These are phyloP conservation scores for Mirounga angustirostris DNA, from an alignment of 2,113 vertebrate species.

Conservation along the genomic window DNA sequence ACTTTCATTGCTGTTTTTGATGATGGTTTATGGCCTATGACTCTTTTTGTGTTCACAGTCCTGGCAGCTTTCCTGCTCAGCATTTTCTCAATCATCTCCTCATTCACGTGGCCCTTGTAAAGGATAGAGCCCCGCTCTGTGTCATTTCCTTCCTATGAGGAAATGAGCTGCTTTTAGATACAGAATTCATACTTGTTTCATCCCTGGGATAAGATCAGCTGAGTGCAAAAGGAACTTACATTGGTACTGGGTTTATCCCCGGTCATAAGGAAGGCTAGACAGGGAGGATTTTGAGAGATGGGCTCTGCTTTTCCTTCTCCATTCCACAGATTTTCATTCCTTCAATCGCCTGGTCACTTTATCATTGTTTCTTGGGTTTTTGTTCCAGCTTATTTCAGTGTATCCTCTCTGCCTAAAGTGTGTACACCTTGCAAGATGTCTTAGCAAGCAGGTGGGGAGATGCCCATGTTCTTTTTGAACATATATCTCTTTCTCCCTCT, in stretches of 20 bases:
- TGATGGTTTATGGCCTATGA: too few relatives aligned
- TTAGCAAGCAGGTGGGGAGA: neutral
- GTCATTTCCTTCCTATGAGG: neutral
- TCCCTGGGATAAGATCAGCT: too few relatives aligned
- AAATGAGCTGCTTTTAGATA: accelerated
- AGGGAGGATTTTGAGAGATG: neutral
- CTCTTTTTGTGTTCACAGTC: neutral
- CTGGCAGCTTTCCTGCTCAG: neutral
- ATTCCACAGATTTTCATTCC: too few relatives aligned
- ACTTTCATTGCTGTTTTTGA: neutral
- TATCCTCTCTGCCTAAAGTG: neutral
- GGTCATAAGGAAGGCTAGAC: neutral
- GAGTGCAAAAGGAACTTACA: accelerated
- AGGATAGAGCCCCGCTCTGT: accelerated
- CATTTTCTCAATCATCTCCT: too few relatives aligned
- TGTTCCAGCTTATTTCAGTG: accelerated
- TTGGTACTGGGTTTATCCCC: neutral
- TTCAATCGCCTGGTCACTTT: neutral
- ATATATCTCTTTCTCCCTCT: neutral
- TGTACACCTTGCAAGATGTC: accelerated
- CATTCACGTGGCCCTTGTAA: accelerated
- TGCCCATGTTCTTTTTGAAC: neutral
- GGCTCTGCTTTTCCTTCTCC: too few relatives aligned
- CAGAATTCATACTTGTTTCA: accelerated
- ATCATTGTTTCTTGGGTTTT: neutral